Percentiles rank a stretch among this genome's conserved stretches.
These are phyloP conservation scores for Micromys minutus DNA, from an alignment of 2,113 vertebrate genomes.

Conservation along the genomic window DNA sequence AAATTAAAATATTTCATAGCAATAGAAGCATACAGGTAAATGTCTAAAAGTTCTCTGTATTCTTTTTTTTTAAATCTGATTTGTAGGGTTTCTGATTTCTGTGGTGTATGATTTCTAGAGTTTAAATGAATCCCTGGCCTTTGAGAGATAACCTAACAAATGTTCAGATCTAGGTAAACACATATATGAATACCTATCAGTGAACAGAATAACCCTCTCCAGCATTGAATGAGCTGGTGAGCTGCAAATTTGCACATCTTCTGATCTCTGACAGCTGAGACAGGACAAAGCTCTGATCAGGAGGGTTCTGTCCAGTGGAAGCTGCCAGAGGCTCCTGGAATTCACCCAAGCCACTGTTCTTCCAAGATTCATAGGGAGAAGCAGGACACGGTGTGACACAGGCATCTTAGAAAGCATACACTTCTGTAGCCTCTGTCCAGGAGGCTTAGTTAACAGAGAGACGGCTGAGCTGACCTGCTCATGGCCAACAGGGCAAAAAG, in stretches of 20 bases:
- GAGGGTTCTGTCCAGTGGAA: not conserved
- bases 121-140: not conserved
- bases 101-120: not conserved
- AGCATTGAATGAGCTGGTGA: not conserved
- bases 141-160: not conserved
- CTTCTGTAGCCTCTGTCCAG: not conserved
- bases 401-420: not conserved
- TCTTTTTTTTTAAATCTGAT: not conserved
- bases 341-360: not conserved
- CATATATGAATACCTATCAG: not conserved
- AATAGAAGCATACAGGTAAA: not conserved
- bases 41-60: not conserved
- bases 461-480: not conserved
- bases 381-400: not conserved
- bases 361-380: not conserved
- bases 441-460: not conserved
- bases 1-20: not conserved
- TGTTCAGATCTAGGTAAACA: not conserved
- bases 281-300: not conserved
- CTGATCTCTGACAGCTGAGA: not conserved
- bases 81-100: not conserved
- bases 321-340: not conserved
- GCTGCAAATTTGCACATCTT: not conserved
- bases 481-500: not conserved
- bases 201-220: not conserved